phyloP scores from a whole-genome alignment of 2,888 invertebrate species.

The Xestia sexstrigata region DNA sequence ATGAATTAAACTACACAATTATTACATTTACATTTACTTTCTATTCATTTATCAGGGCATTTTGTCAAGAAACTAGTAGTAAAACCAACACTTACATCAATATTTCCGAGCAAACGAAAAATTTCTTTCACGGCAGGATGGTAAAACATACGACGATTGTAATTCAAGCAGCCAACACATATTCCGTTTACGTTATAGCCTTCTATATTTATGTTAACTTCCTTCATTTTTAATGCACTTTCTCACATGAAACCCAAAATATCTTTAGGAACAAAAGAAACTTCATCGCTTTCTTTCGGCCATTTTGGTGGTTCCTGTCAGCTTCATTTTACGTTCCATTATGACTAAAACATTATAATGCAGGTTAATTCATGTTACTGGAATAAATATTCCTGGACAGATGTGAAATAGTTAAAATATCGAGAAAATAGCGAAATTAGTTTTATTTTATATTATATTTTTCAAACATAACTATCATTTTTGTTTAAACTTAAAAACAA shows the following conservation, averaged over 20 bases:
- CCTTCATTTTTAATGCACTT: conserved; percentile 78
- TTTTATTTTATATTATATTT: background rate
- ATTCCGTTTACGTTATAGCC: conserved; percentile 88
- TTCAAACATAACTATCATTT: no score
- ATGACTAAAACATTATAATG: background rate
- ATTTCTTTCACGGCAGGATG: conserved; percentile 78
- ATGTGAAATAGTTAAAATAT: no score
- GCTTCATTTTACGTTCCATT: conserved; percentile 38
- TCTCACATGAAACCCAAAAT: conserved; percentile 63
- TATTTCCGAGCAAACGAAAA: conserved; percentile 81
- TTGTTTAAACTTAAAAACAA: background rate
- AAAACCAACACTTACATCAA: conserved; percentile 81
- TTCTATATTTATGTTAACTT: conserved; percentile 88
- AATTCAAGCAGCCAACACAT: conserved; percentile 87
- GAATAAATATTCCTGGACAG: rapidly evolving
- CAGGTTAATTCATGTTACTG: background rate
- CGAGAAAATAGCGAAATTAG: rapidly evolving
- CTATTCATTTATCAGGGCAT: background rate
- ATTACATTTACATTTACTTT: background rate
- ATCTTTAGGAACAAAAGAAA: conserved; percentile 77
- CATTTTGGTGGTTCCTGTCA: conserved; percentile 75
- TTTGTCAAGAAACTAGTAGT: background rate
- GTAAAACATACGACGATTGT: conserved; percentile 85
- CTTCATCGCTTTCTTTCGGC: conserved; percentile 87
- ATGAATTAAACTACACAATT: conserved; percentile 65